Evolutionary conservation across 2,797 vertebrate genomes (phyloP), one percentile per base, ranked within the genome.

Genomic region (Clarias fuscus): DNA sequence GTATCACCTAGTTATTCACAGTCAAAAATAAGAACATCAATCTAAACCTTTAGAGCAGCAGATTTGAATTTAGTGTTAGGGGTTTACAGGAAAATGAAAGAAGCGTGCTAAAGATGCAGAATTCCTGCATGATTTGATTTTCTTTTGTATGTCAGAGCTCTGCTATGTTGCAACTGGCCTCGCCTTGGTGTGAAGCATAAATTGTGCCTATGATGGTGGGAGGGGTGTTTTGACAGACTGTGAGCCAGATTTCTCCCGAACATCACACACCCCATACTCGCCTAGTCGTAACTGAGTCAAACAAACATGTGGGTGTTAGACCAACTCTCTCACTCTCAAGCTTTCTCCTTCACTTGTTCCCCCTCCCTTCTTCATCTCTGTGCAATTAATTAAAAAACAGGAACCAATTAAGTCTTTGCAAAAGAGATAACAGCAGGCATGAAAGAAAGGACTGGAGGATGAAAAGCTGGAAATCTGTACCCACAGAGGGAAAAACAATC

Each of bases 1-100:
- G 53, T 33, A 92, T 92, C 59, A 68, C 92, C 93, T 86, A 93
- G 93, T 95, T 91, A 93, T 91, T 92, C 90, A 91, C 90, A 90
- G 92, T 93, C 90, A 92, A 92, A 88, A 90, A 91, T 92, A 48
- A 15, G 18, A 24, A 70, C 53, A 67, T 37, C 37, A 61, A 82
- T 81, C 58, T 48, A 33, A 82, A 82, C 15, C 40, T 84, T 80
- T 61, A n/a, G 17, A 65, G 61, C 62, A 65, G 24, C n/a, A 33
- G 43, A 43, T 84, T 76, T 83, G 40, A 43, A 17, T 62, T 59
- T 6, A 79, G n/a, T 30, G 68, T 53, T 43, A 30, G 6, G 37
- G 62, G 8, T 40, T 59, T 61, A 79, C 7, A 43, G 43, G 14
- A 65, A 37, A 33, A 56, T 14, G 3, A 84, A 56, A 30, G n/a